Base-by-base conservation (phyloP, 2,797 vertebrate genomes). In the Orestias chungarensis region DNA sequence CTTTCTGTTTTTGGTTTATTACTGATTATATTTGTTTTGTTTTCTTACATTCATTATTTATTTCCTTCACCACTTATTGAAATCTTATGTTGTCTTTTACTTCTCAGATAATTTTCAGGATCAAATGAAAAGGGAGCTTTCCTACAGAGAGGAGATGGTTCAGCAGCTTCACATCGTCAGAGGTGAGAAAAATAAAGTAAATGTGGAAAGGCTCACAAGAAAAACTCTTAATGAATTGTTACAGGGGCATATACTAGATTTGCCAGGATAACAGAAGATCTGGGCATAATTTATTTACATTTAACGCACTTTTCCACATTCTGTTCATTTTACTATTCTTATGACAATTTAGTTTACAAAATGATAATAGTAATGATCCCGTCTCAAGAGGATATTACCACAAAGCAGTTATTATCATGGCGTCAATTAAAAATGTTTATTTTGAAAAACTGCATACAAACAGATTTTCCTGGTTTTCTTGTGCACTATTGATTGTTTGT, bases 71-170 rank as follows among this genome's bases (percentile, higher is more conserved):
- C 29, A 17, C n/a, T 46, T 20, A 35, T 35, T 43, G 9, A 33
- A 35, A 35, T 61, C 20, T 18, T n/a, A 33, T 20, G 4, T 17
- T 47, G 29, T 2, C 23, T 59, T 78, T 78, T 86, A 31, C 62
- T 91, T 89, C 88, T 67, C 93, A 99, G 98, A 99, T 94, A 99
- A 98, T 93, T 99, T 99, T 87, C 97, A 99, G 92, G 97, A 99
- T 92, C 98, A 99, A 91, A 99, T 99, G 98, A 99, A 99, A 89
- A 94, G 97, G 87, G 98, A 99, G 90, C 94, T 99, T 85, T 97
- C 98, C 61, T 99, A 99, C 88, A 92, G 97, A 82, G 97, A 99
- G 85, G 97, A 99, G 91, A 98, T 99, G 97, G 97, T 99, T 64
- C 97, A 99, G 90, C 97, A 99, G 89, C 95, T 99, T 64, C 98